Base-by-base conservation (phyloP, 2,113 vertebrate species). In the Sebastes fasciatus region DNA sequence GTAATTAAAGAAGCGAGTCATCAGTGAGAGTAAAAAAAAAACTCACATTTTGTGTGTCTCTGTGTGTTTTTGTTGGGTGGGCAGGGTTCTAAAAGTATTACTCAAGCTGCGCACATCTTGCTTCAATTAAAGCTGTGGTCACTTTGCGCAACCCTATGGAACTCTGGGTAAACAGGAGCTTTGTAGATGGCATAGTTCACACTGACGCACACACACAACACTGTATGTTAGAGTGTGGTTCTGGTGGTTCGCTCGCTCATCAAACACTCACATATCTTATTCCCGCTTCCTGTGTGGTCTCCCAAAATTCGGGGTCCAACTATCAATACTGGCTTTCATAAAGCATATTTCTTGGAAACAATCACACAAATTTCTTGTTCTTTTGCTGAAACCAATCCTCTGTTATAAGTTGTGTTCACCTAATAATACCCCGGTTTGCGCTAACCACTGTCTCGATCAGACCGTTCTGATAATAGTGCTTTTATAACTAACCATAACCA, bases 111-210 rank as follows among this genome's bases (percentile, higher is more conserved):
- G 49, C 78, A 92, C 94, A 94, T 92, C 91, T 95, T 95, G 92
- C 85, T 93, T 84, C 87, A 91, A 90, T 95, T 91, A 92, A 90
- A 91, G 86, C 77, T 93, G 94, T 43, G 93, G 94, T 93, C 90
- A 91, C 85, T 94, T 94, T 94, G 85, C 86, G 82, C 90, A 94
- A 94, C 87, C 91, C 90, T 62, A 54, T 86, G 88, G 91, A 93
- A 89, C 83, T 90, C 91, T 93, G 92, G 83, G 88, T 93, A 93
- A 94, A 94, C 92, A 92, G 91, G 89, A 91, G 90, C 85, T 86
- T 69, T 83, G 86, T 80, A 74, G 80, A 91, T 85, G 89, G 84
- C 87, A 81, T 45, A 76, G 78, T 77, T 88, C 85, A 84, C 77
- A 72, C 79, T 72, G 67, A 81, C 74, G 70, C 74, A 85, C 80